Evolutionary conservation across 2,888 invertebrate genomes (phyloP).

Genomic region (Melanchra persicariae): DNA sequence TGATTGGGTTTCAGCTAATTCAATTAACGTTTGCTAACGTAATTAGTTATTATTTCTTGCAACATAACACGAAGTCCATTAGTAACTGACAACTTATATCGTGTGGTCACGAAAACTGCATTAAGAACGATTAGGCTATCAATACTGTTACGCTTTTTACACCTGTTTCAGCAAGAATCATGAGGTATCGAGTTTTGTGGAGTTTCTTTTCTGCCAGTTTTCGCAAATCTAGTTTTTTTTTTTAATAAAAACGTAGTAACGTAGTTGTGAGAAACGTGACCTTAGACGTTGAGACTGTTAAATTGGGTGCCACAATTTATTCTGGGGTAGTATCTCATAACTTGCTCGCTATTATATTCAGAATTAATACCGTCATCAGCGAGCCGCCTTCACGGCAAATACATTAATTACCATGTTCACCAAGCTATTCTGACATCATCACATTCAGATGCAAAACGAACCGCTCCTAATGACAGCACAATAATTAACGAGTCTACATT

Average conservation of each 20-base stretch:
- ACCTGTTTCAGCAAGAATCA: constrained; percentile 11
- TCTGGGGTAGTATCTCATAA: neutral
- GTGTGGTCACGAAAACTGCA: constrained; percentile 41
- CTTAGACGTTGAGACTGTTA: neutral
- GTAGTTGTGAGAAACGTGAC: neutral
- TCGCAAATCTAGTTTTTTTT: neutral
- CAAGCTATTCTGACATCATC: constrained; percentile 42
- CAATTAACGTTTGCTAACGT: constrained; percentile 43
- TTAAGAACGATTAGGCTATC: constrained; percentile 9
- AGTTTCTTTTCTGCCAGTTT: constrained; percentile 26
- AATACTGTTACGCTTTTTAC: constrained; percentile 39
- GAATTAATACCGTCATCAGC: constrained; percentile 6
- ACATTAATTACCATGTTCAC: constrained; percentile 42
- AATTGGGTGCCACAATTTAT: neutral
- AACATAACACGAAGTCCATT: constrained; percentile 41
- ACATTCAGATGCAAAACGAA: constrained; percentile 38
- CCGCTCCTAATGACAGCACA: constrained; percentile 27
- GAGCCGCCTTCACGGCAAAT: constrained; percentile 1
- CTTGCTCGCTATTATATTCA: constrained; percentile 8
- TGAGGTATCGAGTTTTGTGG: neutral
- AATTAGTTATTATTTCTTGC: constrained; percentile 55
- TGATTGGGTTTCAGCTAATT: constrained; percentile 45
- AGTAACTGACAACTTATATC: constrained; percentile 53
- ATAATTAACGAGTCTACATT: constrained; percentile 51
- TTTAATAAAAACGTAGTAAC: no score